phyloP scores from a whole-genome alignment of 1,140 invertebrate genomes.

The Bombus consobrinus region DNA sequence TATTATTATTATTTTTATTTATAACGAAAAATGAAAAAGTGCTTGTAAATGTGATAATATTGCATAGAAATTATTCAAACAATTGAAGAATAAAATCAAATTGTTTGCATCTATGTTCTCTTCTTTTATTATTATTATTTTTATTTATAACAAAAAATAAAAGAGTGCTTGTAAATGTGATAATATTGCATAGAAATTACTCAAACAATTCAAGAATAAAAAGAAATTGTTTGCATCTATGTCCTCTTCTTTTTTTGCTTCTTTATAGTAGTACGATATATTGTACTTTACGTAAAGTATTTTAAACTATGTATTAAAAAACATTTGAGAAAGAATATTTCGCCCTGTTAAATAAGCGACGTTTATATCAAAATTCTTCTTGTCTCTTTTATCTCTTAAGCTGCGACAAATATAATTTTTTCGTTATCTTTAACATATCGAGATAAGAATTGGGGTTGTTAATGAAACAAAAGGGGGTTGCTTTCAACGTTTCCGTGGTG shows the following conservation, averaged over 20 bases:
- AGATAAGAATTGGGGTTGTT: background rate
- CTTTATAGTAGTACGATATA: background rate
- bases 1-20: too few relatives aligned
- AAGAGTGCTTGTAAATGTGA: too few relatives aligned
- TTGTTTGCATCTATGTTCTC: background rate
- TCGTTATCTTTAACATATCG: background rate
- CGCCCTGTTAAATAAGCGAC: background rate
- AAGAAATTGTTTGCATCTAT: background rate
- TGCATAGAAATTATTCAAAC: too few relatives aligned
- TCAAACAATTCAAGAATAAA: too few relatives aligned
- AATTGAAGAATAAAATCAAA: background rate
- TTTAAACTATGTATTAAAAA: background rate
- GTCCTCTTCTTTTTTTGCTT: background rate
- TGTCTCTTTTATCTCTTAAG: background rate
- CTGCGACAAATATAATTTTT: background rate
- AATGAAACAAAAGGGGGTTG: background rate
- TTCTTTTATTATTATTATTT: too few relatives aligned
- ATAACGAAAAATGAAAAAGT: background rate
- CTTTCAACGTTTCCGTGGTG: conserved; percentile 63
- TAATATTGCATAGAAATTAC: too few relatives aligned
- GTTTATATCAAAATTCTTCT: background rate
- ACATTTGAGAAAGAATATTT: background rate
- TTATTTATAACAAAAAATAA: background rate
- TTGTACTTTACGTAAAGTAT: background rate
- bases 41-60: too few relatives aligned